Evolutionary conservation across 1,140 invertebrate genomes (phyloP), one percentile per base, ranked within the genome.

Genomic region (Heliconius nattereri): DNA sequence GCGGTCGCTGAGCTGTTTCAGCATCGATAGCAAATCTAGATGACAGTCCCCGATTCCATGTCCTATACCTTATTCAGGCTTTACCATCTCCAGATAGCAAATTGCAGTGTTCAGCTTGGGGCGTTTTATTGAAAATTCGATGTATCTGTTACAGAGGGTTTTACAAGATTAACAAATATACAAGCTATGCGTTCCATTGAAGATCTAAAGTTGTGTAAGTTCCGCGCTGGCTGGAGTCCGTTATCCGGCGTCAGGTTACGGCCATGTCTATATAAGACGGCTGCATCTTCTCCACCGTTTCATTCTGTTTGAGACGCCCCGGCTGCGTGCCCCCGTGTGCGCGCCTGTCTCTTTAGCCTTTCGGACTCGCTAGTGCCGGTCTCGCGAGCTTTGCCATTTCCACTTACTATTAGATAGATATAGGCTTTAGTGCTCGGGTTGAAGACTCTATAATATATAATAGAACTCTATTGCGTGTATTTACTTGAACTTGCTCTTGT

Each of bases 211-310:
- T 92, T 75, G 87, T 71, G 75, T 85, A 86, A 79, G 83, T 77
- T 72, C 60, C 72, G 81, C 80, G 85, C 81, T 82, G 78, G 85
- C 82, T 81, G 84, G 88, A 90, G 87, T 87, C 93, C 93, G 93
- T 94, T 94, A 94, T 94, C 89, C 91, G 91, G 91, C 91, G 93
- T 92, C 93, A 94, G 93, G 93, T 93, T 94, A 94, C 93, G 88
- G 89, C 89, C 89, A 90, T 88, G 92, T 94, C 92, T 94, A 94
- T 94, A 94, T 87, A 94, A 94, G 92, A 90, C 87, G 88, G 91
- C 82, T 90, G 89, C 90, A 90, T 91, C 92, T 92, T 94, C 92
- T 91, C 92, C 90, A 93, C 89, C 87, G 93, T 94, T 94, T 94
- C 92, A 94, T 94, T 94, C 88, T 87, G 92, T 93, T 92, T 90